phyloP scores from a whole-genome alignment of 2,113 vertebrate species.

The Capreolus pygargus region DNA sequence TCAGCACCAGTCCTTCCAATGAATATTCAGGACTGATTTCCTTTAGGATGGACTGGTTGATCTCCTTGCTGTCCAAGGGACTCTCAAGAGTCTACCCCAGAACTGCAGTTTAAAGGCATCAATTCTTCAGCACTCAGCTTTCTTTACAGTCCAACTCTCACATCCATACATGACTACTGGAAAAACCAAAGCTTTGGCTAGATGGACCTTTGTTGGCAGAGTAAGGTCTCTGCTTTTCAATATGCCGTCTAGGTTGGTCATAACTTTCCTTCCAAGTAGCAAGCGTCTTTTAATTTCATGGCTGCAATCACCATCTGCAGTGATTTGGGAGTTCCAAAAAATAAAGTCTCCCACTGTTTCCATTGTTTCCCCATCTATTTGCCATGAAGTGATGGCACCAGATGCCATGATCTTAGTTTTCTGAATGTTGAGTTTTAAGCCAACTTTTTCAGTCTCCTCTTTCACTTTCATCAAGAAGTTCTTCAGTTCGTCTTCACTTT shows the following conservation, averaged over 20 bases:
- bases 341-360: background rate
- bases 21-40: background rate
- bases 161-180: background rate
- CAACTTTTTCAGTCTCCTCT: background rate
- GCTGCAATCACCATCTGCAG: background rate
- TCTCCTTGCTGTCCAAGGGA: background rate
- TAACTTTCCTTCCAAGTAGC: background rate
- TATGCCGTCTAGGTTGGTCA: background rate
- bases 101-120: background rate
- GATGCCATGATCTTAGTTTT: background rate
- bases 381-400: background rate
- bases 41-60: background rate
- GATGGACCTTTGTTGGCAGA: background rate
- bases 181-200: background rate
- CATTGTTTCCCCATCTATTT: background rate
- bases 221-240: background rate
- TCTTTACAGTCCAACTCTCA: background rate
- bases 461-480: background rate
- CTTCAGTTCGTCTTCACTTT: background rate
- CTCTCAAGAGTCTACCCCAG: background rate
- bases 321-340: background rate
- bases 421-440: background rate
- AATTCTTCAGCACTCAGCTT: fast-evolving
- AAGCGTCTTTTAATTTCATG: background rate
- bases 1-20: background rate